These are phyloP conservation scores for Sceloporus tristichus DNA, from an alignment of 2,113 vertebrate species.

Conservation along the genomic window DNA sequence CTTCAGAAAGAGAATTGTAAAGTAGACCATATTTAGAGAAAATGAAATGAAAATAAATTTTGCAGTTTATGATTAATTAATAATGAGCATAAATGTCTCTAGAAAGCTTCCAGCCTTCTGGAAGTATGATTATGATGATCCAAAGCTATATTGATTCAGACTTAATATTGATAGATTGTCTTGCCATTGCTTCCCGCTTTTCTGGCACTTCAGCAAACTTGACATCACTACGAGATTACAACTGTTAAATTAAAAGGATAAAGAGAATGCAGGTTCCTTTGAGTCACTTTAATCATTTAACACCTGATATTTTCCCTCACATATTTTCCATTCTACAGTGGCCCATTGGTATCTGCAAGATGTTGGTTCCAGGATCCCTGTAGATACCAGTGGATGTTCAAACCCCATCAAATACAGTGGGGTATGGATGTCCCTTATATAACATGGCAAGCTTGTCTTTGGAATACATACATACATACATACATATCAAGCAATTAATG, in stretches of 20 bases:
- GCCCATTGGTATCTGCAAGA: too few relatives aligned
- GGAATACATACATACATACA: too few relatives aligned
- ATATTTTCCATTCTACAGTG: too few relatives aligned
- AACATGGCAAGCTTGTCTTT: too few relatives aligned
- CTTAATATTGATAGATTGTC: constrained; percentile 13
- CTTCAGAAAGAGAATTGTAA: background rate
- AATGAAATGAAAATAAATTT: background rate
- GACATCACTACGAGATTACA: background rate
- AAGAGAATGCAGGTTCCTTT: too few relatives aligned
- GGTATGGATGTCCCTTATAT: too few relatives aligned
- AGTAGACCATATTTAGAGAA: background rate
- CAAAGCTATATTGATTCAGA: constrained; percentile 31
- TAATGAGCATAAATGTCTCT: background rate
- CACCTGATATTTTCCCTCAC: too few relatives aligned
- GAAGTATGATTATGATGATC: constrained; percentile 17
- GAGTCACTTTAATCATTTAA: too few relatives aligned
- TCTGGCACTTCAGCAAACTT: constrained; percentile 27
- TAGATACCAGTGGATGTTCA: too few relatives aligned
- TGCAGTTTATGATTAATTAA: background rate
- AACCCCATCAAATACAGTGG: too few relatives aligned
- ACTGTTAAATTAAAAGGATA: background rate
- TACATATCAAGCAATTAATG: too few relatives aligned
- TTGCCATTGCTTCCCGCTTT: constrained; percentile 26
- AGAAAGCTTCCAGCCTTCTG: background rate
- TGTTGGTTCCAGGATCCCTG: too few relatives aligned